A percentile compares a stretch with the other conserved stretches of the same genome.
phyloP scores from a whole-genome alignment of 2,113 vertebrate genomes.

The Cephalopterus ornatus region DNA sequence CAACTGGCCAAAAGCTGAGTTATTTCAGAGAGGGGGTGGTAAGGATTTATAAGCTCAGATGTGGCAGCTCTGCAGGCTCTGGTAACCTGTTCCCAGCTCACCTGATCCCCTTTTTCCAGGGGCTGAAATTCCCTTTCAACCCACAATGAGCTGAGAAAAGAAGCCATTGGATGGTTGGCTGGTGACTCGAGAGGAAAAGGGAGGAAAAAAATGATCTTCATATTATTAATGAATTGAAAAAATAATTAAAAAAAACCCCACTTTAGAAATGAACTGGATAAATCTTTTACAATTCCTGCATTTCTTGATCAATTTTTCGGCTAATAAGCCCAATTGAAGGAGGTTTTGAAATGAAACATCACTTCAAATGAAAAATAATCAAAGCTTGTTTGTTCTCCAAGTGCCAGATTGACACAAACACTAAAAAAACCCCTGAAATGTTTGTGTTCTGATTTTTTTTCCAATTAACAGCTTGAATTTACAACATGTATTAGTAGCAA shows the following conservation, averaged over 20 bases:
- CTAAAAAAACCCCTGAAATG: not conserved
- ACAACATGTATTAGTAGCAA: not conserved
- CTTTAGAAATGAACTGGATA: not conserved
- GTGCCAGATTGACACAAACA: not conserved
- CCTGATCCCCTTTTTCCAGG: not conserved
- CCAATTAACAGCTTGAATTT: slow-evolving; percentile 22
- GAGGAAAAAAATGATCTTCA: not conserved
- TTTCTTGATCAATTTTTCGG: not conserved
- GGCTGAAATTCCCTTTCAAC: not conserved
- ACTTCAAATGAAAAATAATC: slow-evolving; percentile 15
- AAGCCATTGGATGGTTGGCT: not conserved
- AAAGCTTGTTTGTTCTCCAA: not conserved
- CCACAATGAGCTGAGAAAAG: not conserved
- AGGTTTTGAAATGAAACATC: not conserved
- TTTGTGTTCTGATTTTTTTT: not conserved
- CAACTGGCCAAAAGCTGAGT: not conserved
- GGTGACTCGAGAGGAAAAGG: not conserved
- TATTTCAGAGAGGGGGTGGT: not conserved
- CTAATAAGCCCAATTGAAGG: not conserved
- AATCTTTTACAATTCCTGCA: not conserved
- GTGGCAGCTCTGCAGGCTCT: not conserved
- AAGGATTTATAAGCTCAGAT: not conserved
- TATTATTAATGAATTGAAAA: not conserved
- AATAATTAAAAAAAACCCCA: rapidly evolving
- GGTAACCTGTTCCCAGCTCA: rapidly evolving